A percentile compares a stretch with the other conserved stretches of the same genome.
These are phyloP conservation scores for Sander vitreus DNA, from an alignment of 2,113 vertebrate species.

Conservation along the genomic window DNA sequence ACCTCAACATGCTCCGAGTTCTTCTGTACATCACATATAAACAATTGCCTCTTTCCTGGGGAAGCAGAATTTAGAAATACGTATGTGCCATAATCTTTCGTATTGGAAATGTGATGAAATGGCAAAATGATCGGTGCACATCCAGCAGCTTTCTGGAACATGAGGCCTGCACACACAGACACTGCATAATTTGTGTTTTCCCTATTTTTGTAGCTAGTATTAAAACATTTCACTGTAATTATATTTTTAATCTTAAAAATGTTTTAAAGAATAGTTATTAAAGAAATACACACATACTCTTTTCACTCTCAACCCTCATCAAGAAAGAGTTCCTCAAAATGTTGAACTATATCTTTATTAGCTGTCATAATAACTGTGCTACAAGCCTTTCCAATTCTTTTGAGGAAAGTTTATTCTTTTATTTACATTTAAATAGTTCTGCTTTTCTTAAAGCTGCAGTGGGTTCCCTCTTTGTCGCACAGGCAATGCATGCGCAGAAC, in stretches of 20 bases:
- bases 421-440: not conserved
- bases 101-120: not conserved
- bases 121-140: not conserved
- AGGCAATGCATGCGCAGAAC: too few relatives aligned
- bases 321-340: not conserved
- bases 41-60: constrained; percentile 5
- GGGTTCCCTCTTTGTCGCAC: too few relatives aligned
- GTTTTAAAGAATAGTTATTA: not conserved
- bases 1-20: constrained; percentile 3
- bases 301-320: not conserved
- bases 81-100: constrained; percentile 32
- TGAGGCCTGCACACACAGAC: not conserved
- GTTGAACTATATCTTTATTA: not conserved
- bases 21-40: constrained; percentile 23
- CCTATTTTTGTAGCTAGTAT: not conserved
- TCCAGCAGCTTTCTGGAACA: not conserved
- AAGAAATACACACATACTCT: too few relatives aligned
- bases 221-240: not conserved
- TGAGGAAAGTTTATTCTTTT: not conserved
- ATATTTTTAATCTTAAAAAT: not conserved
- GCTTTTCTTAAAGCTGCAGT: not conserved
- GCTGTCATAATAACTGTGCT: not conserved
- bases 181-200: not conserved
- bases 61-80: constrained; percentile 20
- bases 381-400: not conserved